Conservation (phyloP, 2,888 invertebrate genomes). For the Deilephila elpenor region DNA sequence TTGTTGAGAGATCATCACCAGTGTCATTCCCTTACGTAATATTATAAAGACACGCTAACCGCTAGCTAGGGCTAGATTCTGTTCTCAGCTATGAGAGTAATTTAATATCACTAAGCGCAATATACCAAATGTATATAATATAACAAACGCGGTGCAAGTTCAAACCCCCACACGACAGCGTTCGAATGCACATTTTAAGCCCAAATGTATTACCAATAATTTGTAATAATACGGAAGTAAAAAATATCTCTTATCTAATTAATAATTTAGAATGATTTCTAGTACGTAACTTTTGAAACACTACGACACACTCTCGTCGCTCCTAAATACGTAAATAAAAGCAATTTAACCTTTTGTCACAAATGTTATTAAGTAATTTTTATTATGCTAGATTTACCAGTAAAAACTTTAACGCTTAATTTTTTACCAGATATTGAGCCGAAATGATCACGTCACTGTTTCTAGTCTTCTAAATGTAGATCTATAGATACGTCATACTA, state of each 20-base stretch:
- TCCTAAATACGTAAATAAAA: constrained; percentile 57
- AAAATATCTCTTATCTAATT: constrained; percentile 70
- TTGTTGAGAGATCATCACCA: constrained; percentile 55
- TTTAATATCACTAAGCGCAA: constrained; percentile 80
- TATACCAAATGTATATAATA: constrained; percentile 61
- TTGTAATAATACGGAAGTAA: constrained; percentile 63
- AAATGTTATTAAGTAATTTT: constrained; percentile 35
- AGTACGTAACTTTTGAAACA: constrained; percentile 59
- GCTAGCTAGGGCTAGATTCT: constrained; percentile 79
- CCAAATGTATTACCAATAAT: constrained; percentile 58
- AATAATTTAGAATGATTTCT: constrained; percentile 71
- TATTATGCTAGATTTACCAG: constrained; percentile 63
- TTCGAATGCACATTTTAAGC: constrained; percentile 65
- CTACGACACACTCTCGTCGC: constrained; percentile 56
- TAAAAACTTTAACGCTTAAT: constrained; percentile 59
- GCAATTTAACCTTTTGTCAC: constrained; percentile 9
- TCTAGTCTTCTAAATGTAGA: constrained; percentile 32
- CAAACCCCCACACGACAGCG: constrained; percentile 49
- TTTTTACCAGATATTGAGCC: constrained; percentile 66
- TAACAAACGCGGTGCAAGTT: constrained; percentile 60
- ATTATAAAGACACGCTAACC: constrained; percentile 68
- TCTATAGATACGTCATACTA: constrained; percentile 51
- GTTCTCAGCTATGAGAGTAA: constrained; percentile 82
- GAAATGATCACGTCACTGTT: constrained; percentile 50
- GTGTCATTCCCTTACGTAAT: constrained; percentile 55